These are phyloP conservation scores for Drosophila limbata DNA, from an alignment of 2,888 invertebrate genomes.

Conservation along the genomic window DNA sequence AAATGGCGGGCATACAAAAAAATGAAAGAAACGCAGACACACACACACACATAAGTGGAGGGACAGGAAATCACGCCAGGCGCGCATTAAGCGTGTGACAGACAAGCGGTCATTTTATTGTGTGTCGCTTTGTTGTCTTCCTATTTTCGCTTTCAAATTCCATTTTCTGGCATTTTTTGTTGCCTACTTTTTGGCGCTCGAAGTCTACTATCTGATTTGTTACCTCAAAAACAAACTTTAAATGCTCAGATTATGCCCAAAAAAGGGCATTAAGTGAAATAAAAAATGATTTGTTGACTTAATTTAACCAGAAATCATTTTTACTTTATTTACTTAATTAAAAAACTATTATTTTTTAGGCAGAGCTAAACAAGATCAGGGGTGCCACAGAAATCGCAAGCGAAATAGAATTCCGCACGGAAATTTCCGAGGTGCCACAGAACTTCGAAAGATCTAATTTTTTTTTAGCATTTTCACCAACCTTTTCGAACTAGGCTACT, in stretches of 20 bases:
- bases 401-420: too few relatives aligned
- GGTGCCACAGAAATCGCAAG: too few relatives aligned
- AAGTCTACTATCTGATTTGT: background rate
- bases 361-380: too few relatives aligned
- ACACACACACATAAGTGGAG: background rate
- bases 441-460: too few relatives aligned
- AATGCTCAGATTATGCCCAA: slow-evolving; percentile 3
- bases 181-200: slow-evolving; percentile 39
- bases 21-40: slow-evolving; percentile 11
- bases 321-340: too few relatives aligned
- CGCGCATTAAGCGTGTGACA: slow-evolving; percentile 67
- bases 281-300: background rate
- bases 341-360: too few relatives aligned
- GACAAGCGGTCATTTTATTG: slow-evolving; percentile 61
- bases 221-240: slow-evolving; percentile 6
- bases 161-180: slow-evolving; percentile 10
- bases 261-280: background rate
- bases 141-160: slow-evolving; percentile 1
- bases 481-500: too few relatives aligned
- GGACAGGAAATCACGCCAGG: slow-evolving; percentile 72
- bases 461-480: too few relatives aligned
- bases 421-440: too few relatives aligned
- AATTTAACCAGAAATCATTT: background rate
- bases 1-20: slow-evolving; percentile 37
- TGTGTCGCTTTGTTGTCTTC: slow-evolving; percentile 32